Evolutionary conservation across 2,797 vertebrate genomes (phyloP), one percentile per base, ranked within the genome.

Genomic region (Melanotaenia parkinsoni): DNA sequence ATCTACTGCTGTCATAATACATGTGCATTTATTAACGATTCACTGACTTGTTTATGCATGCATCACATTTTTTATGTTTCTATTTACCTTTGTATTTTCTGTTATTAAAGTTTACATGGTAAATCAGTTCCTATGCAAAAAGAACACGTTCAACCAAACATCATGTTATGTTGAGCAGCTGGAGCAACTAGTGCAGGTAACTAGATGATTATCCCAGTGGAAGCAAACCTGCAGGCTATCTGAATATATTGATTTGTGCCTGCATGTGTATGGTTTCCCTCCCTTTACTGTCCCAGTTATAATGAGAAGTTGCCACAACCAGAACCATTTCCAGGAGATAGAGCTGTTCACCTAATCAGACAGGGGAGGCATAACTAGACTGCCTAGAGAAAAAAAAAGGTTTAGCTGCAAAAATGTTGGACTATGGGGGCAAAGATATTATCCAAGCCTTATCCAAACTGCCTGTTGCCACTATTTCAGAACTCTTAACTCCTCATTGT

Each of bases 251-350:
- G 51, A 60, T 63, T 54, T n/a, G 63, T 64, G 53, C 71, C 45
- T 53, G 65, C 0, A 11, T 63, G 70, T 72, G 70, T 72, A 67
- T 80, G 74, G 33, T 58, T 67, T 58, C 16, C 76, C 47, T 70
- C 45, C 28, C n/a, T 51, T 77, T 70, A 63, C 82, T 86, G 82
- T 80, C 80, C 80, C 75, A 74, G 78, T 89, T 58, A 76, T 84
- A 88, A 89, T 87, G 81, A 86, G 76, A 54, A 77, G 85, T 76
- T 86, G 82, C 74, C 82, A 80, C 77, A 11, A 9, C 73, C 80
- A 72, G 33, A 86, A 70, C 65, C 82, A 78, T 74, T 85, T 86
- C 73, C 68, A 73, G 62, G 76, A 82, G 81, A 82, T 82, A 57
- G n/a, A 82, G 47, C 54, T 62, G 78, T 70, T 83, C 65, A 66